Conservation (phyloP, 2,888 invertebrate genomes). For the Pristionchus entomophagus region DNA sequence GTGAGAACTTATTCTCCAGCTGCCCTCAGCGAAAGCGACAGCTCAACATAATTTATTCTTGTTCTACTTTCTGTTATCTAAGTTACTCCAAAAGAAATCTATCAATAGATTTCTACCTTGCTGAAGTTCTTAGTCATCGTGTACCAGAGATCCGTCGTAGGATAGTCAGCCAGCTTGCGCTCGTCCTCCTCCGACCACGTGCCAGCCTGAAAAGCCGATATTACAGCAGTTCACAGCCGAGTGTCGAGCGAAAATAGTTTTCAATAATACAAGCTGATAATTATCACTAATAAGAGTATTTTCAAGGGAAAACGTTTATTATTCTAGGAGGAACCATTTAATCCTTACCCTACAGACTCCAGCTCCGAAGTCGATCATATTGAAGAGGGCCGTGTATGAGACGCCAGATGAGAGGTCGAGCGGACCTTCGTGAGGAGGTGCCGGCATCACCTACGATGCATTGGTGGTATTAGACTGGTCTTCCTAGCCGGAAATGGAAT, state of each 20-base stretch:
- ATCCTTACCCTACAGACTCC: slow-evolving; percentile 57
- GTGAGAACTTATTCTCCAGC: neutral
- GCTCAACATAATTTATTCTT: too few relatives aligned
- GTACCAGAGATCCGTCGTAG: slow-evolving; percentile 65
- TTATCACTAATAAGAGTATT: too few relatives aligned
- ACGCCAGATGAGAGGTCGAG: slow-evolving; percentile 64
- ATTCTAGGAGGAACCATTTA: too few relatives aligned
- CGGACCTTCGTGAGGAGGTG: slow-evolving; percentile 66
- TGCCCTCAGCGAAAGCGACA: too few relatives aligned
- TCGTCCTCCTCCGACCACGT: slow-evolving; percentile 59
- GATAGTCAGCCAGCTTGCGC: slow-evolving; percentile 59
- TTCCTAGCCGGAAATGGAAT: too few relatives aligned
- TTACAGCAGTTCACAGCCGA: too few relatives aligned
- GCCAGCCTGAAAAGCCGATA: neutral
- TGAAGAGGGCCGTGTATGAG: slow-evolving; percentile 75
- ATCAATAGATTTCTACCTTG: slow-evolving; percentile 52
- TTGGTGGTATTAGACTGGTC: too few relatives aligned
- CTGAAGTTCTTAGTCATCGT: slow-evolving; percentile 56
- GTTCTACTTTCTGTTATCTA: too few relatives aligned
- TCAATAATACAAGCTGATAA: neutral
- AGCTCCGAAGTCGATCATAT: slow-evolving; percentile 76
- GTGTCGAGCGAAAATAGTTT: too few relatives aligned
- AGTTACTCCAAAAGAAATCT: too few relatives aligned
- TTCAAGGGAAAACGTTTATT: too few relatives aligned
- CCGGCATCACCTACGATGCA: slow-evolving; percentile 50